phyloP scores from a whole-genome alignment of 2,113 vertebrate genomes.

The Lontra canadensis region DNA sequence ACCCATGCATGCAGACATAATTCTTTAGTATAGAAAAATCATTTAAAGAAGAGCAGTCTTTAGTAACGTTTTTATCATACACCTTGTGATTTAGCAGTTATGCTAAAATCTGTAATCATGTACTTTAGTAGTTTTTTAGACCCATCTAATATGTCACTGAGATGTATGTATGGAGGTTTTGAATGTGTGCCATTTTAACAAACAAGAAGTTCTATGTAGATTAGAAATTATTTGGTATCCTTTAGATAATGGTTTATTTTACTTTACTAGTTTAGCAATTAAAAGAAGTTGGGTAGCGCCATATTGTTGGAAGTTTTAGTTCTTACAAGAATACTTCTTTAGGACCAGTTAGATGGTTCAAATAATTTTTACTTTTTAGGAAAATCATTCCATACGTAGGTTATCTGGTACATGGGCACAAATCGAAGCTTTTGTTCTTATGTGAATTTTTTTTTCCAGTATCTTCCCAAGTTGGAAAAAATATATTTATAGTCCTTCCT shows the following conservation, averaged over 20 bases:
- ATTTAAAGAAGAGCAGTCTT: not conserved
- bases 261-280: not conserved
- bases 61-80: not conserved
- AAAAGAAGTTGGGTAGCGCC: not conserved
- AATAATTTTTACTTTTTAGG: conserved; percentile 11
- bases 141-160: not conserved
- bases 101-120: not conserved
- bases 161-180: not conserved
- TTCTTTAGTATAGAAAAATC: not conserved
- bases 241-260: not conserved
- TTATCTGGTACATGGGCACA: conserved; percentile 39
- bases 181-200: not conserved
- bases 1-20: not conserved
- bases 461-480: not conserved
- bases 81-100: not conserved
- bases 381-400: conserved; percentile 14
- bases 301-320: not conserved
- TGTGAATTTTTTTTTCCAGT: not conserved
- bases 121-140: not conserved
- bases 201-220: not conserved
- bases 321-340: not conserved
- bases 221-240: not conserved
- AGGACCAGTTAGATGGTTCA: not conserved
- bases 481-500: not conserved
- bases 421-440: not conserved